These are phyloP conservation scores for Aulostomus chinensis DNA, from an alignment of 2,797 vertebrate species.

Conservation along the genomic window DNA sequence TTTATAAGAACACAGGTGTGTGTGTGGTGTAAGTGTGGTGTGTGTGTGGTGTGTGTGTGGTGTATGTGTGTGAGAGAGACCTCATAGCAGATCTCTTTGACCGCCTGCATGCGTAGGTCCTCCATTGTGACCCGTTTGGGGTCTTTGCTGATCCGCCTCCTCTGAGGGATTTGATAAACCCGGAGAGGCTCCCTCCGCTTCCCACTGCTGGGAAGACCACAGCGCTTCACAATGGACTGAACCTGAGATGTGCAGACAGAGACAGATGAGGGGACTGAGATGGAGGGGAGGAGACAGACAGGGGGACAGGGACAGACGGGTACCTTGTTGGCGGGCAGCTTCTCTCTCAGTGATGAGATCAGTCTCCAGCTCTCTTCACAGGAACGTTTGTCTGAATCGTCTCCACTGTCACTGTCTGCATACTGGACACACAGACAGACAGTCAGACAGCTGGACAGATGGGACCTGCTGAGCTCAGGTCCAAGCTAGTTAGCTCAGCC, in stretches of 20 bases:
- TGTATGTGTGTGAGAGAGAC: slow-evolving; percentile 30
- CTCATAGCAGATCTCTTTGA: slow-evolving; percentile 93
- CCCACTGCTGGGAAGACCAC: slow-evolving; percentile 88
- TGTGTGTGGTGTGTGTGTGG: not conserved
- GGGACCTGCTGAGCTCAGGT: too few relatives aligned
- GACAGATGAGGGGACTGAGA: not conserved
- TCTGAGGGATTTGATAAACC: slow-evolving; percentile 92
- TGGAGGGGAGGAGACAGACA: not conserved
- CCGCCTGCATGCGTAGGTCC: slow-evolving; percentile 89
- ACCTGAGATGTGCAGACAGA: slow-evolving; percentile 40
- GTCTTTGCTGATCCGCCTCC: slow-evolving; percentile 85
- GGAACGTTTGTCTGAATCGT: slow-evolving; percentile 90
- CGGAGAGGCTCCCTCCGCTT: slow-evolving; percentile 86
- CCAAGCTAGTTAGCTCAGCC: too few relatives aligned
- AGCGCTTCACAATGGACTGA: slow-evolving; percentile 86
- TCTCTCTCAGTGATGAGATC: slow-evolving; percentile 88
- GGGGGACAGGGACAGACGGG: not conserved
- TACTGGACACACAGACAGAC: slow-evolving; percentile 71
- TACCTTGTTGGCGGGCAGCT: slow-evolving; percentile 87
- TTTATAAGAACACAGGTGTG: not conserved
- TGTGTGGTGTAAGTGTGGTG: not conserved
- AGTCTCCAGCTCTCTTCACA: slow-evolving; percentile 94
- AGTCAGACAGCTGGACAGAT: slow-evolving; percentile 8
- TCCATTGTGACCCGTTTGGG: slow-evolving; percentile 85
- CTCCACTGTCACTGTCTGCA: slow-evolving; percentile 88